Evolutionary conservation across 2,113 vertebrate species (phyloP).

Genomic region (Seriola rivoliana): DNA sequence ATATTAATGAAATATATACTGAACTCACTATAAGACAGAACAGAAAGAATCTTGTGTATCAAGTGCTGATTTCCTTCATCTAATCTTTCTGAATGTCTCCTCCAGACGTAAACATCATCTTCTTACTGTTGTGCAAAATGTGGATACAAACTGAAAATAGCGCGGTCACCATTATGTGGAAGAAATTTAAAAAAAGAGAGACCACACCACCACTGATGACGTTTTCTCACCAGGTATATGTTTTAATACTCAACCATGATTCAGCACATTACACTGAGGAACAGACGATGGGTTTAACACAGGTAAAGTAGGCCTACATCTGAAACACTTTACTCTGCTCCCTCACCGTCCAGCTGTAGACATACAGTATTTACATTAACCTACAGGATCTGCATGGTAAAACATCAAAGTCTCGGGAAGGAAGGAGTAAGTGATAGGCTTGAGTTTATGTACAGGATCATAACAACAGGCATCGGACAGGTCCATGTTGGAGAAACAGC

Average conservation of each 20-base stretch:
- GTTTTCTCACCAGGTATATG: conserved; percentile 51
- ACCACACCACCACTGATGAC: conserved; percentile 13
- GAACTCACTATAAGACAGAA: not conserved
- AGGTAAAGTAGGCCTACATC: conserved; percentile 33
- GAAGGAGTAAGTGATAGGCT: not conserved
- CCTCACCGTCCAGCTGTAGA: conserved; percentile 4
- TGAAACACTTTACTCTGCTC: not conserved
- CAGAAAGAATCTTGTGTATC: not conserved
- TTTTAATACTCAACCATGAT: conserved; percentile 78
- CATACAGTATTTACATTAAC: conserved; percentile 67
- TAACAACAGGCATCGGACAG: conserved; percentile 47
- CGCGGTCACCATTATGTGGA: not conserved
- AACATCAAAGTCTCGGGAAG: conserved; percentile 38
- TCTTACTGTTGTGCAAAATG: not conserved
- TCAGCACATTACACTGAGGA: conserved; percentile 71
- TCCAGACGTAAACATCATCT: not conserved
- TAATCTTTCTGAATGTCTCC: not conserved
- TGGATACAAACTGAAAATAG: not conserved
- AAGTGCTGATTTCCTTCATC: not conserved
- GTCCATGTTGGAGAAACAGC: conserved; percentile 29
- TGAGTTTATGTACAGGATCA: conserved; percentile 64
- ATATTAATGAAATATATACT: not conserved
- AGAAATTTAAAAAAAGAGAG: conserved; percentile 2
- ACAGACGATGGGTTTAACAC: conserved; percentile 51
- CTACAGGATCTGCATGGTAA: conserved; percentile 33